A percentile compares a stretch with the other conserved stretches of the same genome.
These are phyloP conservation scores for Catharus minimus DNA, from an alignment of 2,113 vertebrate genomes.

Conservation along the genomic window DNA sequence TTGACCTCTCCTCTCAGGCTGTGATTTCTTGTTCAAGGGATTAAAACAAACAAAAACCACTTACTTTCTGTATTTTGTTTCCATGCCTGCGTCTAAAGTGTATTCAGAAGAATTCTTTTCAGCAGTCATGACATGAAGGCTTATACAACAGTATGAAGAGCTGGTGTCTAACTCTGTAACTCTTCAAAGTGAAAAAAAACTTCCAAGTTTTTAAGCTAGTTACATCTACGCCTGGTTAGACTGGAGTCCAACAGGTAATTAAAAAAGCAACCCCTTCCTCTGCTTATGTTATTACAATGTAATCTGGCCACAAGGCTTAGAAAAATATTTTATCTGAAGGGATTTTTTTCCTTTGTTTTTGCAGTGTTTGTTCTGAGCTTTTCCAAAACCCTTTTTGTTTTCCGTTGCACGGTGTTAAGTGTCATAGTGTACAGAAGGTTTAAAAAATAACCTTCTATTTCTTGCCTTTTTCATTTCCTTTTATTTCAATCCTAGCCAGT, in stretches of 20 bases:
- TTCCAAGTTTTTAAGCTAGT: not conserved
- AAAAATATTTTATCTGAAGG: not conserved
- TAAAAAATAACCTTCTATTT: not conserved
- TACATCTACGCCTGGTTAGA: not conserved
- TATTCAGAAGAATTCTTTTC: slow-evolving; percentile 6
- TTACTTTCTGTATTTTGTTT: not conserved
- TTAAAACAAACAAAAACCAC: not conserved
- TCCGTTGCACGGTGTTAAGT: not conserved
- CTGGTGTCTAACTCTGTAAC: not conserved
- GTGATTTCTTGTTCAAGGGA: not conserved
- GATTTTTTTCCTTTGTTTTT: not conserved
- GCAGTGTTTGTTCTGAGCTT: slow-evolving; percentile 5
- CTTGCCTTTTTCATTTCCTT: slow-evolving; percentile 31
- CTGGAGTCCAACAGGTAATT: not conserved
- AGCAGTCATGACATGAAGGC: not conserved
- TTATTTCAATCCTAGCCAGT: not conserved
- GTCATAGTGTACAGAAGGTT: not conserved
- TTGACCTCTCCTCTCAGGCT: not conserved
- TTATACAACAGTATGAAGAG: not conserved
- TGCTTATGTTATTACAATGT: not conserved
- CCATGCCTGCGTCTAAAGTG: not conserved
- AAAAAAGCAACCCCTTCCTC: not conserved
- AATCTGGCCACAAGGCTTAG: not conserved
- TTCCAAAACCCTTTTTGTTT: not conserved
- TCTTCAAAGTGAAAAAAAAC: not conserved